A percentile compares a stretch with the other conserved stretches of the same genome.
Conservation (phyloP, 2,113 vertebrate species). For the Microtus richardsoni region DNA sequence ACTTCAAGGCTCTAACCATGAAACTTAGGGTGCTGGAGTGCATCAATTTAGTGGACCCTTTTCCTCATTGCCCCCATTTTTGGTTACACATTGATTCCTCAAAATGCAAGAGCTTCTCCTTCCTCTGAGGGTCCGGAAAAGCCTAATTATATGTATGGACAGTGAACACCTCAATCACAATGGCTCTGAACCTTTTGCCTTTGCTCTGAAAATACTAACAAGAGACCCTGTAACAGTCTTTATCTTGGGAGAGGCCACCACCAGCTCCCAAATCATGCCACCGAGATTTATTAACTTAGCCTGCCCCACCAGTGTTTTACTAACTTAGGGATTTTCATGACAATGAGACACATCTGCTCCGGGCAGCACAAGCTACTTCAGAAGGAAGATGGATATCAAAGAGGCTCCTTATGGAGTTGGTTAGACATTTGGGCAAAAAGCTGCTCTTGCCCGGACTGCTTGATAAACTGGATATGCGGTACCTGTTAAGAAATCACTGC, state of each 20-base stretch:
- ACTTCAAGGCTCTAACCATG: not conserved
- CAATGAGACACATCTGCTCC: too few relatives aligned
- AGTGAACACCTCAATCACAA: not conserved
- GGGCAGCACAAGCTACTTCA: too few relatives aligned
- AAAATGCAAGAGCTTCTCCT: not conserved
- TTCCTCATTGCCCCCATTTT: not conserved
- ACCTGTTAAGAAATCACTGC: too few relatives aligned
- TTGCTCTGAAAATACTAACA: not conserved
- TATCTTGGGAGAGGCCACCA: not conserved
- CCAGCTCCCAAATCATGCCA: not conserved
- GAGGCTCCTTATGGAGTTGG: too few relatives aligned
- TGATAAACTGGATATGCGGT: too few relatives aligned
- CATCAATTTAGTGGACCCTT: not conserved
- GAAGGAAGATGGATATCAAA: too few relatives aligned
- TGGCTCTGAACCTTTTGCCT: not conserved
- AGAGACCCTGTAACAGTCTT: not conserved
- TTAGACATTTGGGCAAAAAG: too few relatives aligned
- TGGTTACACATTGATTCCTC: not conserved
- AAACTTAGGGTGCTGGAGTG: not conserved
- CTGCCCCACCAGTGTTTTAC: not conserved
- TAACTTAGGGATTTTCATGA: too few relatives aligned
- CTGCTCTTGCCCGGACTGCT: too few relatives aligned
- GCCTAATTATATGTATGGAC: not conserved
- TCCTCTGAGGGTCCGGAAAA: not conserved
- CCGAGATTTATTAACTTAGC: not conserved